A percentile compares a stretch with the other conserved stretches of the same genome.
Conservation (phyloP, 2,113 vertebrate species). For the Trinectes maculatus region DNA sequence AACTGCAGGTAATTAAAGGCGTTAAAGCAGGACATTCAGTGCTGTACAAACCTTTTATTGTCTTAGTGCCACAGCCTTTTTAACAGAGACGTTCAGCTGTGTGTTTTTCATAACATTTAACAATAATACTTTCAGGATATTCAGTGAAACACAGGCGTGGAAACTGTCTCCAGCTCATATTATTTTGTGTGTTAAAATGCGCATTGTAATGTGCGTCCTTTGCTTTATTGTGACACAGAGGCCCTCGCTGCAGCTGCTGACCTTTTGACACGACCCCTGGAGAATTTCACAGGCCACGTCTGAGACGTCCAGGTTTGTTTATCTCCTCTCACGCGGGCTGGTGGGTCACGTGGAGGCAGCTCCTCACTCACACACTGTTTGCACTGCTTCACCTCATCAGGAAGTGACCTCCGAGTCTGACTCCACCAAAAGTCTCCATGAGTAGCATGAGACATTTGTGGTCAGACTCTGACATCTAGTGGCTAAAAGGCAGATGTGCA, state of each 20-base stretch:
- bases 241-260: constrained; percentile 34
- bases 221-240: neutral
- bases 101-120: too few species aligned
- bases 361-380: neutral
- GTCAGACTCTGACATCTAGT: constrained; percentile 32
- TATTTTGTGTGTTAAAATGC: too few species aligned
- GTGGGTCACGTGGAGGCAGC: neutral
- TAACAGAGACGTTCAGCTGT: too few species aligned
- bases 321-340: neutral
- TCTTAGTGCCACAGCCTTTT: too few species aligned
- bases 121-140: too few species aligned
- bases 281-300: neutral
- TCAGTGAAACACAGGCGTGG: too few species aligned
- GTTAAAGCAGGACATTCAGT: too few species aligned
- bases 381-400: neutral
- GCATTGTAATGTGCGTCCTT: too few species aligned
- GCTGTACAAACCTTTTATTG: too few species aligned
- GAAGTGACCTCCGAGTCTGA: too few species aligned
- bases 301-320: neutral
- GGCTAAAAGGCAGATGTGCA: neutral
- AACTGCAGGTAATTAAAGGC: too few species aligned
- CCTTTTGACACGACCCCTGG: neutral
- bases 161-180: too few species aligned
- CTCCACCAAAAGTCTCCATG: neutral
- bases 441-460: neutral